Evolutionary conservation across 2,888 invertebrate species (phyloP), one percentile per base, ranked within the genome.

Genomic region (Cephus pygmeus): DNA sequence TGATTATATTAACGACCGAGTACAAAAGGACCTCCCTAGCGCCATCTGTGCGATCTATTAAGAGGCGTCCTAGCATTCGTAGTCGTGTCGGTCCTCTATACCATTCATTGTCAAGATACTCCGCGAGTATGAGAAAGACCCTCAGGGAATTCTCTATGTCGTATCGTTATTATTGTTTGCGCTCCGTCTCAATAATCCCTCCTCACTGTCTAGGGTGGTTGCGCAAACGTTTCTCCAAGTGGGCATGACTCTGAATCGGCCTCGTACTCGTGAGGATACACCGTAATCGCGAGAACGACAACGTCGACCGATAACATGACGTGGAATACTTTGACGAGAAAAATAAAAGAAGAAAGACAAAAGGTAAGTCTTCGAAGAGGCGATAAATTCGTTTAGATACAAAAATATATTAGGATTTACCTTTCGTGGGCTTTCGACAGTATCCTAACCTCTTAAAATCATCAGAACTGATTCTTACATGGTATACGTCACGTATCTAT

Each of bases 131-230:
- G 56, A 15, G 56, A 56, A 56, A 56, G 23, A 56, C 56, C 56
- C 56, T 56, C 23, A 15, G 56, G 56, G 15, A 23, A 23, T 56
- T 56, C 56, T 56, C 23, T 56, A 23, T 77, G 74, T 75, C 69
- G 76, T 77, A 79, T 80, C 76, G 78, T 73, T 78, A 77, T 81
- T 84, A 75, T 82, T 82, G 81, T 81, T 82, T 80, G 79, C 80
- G 75, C 78, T 83, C 79, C 79, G 81, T 82, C 81, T 78, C 80
- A 81, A 80, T 80, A 80, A 75, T 78, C 80, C 76, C 75, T 81
- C 79, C 77, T 79, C 56, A 9, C 56, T 23, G 56, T 56, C 56
- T 9, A 9, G 56, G 56, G 23, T 56, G 56, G 2, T 56, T 56
- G 56, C 23, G 23, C 56, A 56, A 56, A 23, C 23, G 23, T 23